Evolutionary conservation across 2,888 invertebrate genomes (phyloP), one percentile per base, ranked within the genome.

Genomic region (Synergus japonicus): DNA sequence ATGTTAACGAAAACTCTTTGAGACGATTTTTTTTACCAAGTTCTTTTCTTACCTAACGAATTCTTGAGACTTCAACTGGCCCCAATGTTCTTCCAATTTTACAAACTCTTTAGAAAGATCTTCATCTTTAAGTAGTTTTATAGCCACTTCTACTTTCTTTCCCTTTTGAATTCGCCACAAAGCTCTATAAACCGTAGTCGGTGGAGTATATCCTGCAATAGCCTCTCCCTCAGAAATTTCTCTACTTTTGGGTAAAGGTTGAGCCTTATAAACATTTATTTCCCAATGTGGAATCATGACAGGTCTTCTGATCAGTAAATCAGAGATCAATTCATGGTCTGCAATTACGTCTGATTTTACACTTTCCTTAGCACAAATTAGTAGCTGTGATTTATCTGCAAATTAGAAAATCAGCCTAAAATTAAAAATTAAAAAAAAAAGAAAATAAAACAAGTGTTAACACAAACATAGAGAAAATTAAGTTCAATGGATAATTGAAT

Each of bases 131-230:
- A 97, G 92, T 78, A 96, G 94, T 92, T 97, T 97, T 89, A 97
- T 95, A 0, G 96, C 97, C 15, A 97, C 96, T 87, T 96, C 94
- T 43, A 96, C 92, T 91, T 96, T 96, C 88, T 95, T 96, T 0
- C 95, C 95, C 89, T 96, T 96, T 54, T 95, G 94, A 22, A 96
- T 93, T 88, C 95, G 94, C 97, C 97, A 97, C 91, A 96, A 94
- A 37, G 96, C 96, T 89, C 95, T 95, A 89, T 95, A 95, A 15
- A 92, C 79, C 0, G 86, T 88, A 13, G 90, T 90, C 13, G 88
- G 86, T 1, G 78, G 76, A 4, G 79, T 81, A 9, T 83, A 80
- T 60, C 83, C 81, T 15, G 81, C 0, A 7, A 84, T 81, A 1
- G 65, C 76, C 22, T 80, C 78, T 41, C 8, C n/a, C 67, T 86